Conservation (phyloP, 2,797 vertebrate genomes). For the Cyprinodon diabolis region DNA sequence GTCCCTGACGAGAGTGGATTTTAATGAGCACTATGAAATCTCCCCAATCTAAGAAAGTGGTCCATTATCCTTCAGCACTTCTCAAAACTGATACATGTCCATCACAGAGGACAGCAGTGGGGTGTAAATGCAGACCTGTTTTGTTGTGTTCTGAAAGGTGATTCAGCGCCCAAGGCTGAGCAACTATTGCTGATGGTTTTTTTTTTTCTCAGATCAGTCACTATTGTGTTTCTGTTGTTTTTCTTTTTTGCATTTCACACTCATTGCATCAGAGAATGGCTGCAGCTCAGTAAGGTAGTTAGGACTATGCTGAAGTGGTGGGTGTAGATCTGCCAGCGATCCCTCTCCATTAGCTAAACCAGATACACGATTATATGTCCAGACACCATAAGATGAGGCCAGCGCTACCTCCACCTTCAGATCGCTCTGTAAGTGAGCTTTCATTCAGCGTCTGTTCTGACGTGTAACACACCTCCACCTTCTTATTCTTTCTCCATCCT, state of each 20-base stretch:
- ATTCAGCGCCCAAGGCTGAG: slow-evolving; percentile 29
- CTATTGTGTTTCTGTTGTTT: slow-evolving; percentile 27
- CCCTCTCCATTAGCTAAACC: slow-evolving; percentile 42
- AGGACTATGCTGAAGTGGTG: slow-evolving; percentile 32
- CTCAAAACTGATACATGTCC: slow-evolving; percentile 33
- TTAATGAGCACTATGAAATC: slow-evolving; percentile 62
- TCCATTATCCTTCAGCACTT: slow-evolving; percentile 51
- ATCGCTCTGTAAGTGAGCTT: slow-evolving; percentile 43
- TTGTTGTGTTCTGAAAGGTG: slow-evolving; percentile 20
- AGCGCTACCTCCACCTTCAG: slow-evolving; percentile 23
- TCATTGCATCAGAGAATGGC: slow-evolving; percentile 63
- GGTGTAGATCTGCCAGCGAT: slow-evolving; percentile 44
- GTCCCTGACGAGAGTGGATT: slow-evolving; percentile 52
- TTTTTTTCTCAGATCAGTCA: slow-evolving; percentile 21
- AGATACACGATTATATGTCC: slow-evolving; percentile 43
- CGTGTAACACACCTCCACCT: slow-evolving; percentile 19
- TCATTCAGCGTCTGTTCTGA: slow-evolving; percentile 48
- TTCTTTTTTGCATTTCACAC: slow-evolving; percentile 57
- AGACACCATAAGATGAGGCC: slow-evolving; percentile 23
- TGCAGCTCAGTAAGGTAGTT: slow-evolving; percentile 45
- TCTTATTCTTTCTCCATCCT: slow-evolving; percentile 18
- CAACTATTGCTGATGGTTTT: slow-evolving; percentile 4
- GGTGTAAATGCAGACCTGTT: slow-evolving; percentile 17
- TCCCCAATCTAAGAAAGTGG: slow-evolving; percentile 46
- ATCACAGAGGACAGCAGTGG: slow-evolving; percentile 20